phyloP scores from a whole-genome alignment of 2,113 vertebrate species.

The Eulemur rufifrons region DNA sequence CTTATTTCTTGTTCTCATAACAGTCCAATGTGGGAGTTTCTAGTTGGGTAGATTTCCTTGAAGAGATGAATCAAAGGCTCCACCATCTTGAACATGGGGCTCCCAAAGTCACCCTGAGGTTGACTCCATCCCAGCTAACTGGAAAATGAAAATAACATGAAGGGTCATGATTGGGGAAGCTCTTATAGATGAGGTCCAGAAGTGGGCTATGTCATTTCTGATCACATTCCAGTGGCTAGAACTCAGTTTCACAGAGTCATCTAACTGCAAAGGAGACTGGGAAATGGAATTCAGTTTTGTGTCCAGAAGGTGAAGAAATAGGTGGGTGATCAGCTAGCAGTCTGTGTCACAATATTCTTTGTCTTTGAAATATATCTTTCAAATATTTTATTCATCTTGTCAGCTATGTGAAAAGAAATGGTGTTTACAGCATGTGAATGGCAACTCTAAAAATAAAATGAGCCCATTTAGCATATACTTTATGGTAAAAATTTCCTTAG shows the following conservation, averaged over 20 bases:
- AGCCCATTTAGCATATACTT: slow-evolving; percentile 29
- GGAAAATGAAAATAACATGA: background rate
- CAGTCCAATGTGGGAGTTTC: background rate
- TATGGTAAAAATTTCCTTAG: slow-evolving; percentile 26
- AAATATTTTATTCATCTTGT: slow-evolving; percentile 57
- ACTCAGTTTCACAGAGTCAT: background rate
- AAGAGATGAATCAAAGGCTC: background rate
- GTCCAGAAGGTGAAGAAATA: slow-evolving; percentile 18
- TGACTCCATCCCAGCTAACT: background rate
- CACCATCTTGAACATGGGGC: background rate
- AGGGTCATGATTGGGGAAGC: background rate
- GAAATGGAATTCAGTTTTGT: background rate
- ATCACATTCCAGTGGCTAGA: background rate
- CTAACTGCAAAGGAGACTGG: background rate
- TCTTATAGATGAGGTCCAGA: background rate
- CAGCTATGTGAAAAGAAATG: slow-evolving; percentile 37
- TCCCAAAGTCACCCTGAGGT: background rate
- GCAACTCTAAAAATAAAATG: slow-evolving; percentile 50
- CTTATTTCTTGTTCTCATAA: background rate
- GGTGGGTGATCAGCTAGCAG: background rate
- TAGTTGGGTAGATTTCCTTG: background rate
- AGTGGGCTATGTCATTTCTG: background rate
- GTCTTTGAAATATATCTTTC: slow-evolving; percentile 40
- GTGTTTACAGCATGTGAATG: slow-evolving; percentile 30
- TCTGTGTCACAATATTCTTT: slow-evolving; percentile 32